Base-by-base conservation (phyloP, 2,113 vertebrate genomes). In the Actenoides hombroni region DNA sequence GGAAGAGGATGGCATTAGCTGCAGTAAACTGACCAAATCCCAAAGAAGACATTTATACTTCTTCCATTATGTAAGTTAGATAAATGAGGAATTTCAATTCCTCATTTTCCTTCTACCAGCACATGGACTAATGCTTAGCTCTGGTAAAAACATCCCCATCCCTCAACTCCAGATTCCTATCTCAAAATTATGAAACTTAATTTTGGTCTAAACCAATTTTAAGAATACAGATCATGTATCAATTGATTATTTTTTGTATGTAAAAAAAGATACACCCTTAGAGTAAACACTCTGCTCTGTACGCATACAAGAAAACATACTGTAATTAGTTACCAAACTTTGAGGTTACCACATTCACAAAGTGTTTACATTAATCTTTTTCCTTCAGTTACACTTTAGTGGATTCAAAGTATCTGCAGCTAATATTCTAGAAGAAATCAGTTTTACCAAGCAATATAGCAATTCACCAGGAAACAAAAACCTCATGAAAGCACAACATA, bases 401-500 rank as follows among this genome's bases (percentile, higher is more conserved):
- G 64, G 21, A 83, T 79, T 48, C 79, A 46, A 89, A 33, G n/a
- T 61, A 83, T 53, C 71, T 84, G 24, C 56, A 86, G 35, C 14
- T 64, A 92, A 83, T 69, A 90, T 26, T 81, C 49, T 59, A 73
- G 59, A 92, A 87, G 35, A 89, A 95, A 88, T 28, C 44, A 64
- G 20, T 83, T 93, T 73, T 82, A 73, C 35, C 46, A 76, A 89
- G 59, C 3, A 7, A 79, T 19, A 33, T 23, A 23, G 28, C 82
- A 94, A 86, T 83, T 71, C 40, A 88, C 48, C 63, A 85, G 37
- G 60, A 95, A 95, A 88, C 25, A 93, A 92, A 94, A 90, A 90
- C 42, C 91, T 65, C 65, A 65, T 8, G 44, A 46, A 91, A 80
- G 21, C 64, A 91, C 88, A 91, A 86, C 26, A 76, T 42, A 96